phyloP scores from a whole-genome alignment of 2,888 invertebrate genomes.

The Drosophila lutescens region DNA sequence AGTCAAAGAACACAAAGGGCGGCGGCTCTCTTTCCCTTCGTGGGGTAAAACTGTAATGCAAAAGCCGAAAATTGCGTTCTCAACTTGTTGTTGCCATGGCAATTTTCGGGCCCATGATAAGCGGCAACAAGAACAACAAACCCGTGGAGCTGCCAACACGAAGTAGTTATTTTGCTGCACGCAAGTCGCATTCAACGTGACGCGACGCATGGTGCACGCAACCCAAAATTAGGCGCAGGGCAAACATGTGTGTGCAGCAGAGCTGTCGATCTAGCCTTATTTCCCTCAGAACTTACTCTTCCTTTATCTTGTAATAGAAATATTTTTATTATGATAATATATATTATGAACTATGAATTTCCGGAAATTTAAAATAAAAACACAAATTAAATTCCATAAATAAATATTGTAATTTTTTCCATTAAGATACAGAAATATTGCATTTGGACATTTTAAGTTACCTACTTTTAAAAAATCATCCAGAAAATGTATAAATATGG shows the following conservation, averaged over 20 bases:
- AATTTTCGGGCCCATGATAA: constrained; percentile 52
- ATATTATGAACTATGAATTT: too few species aligned
- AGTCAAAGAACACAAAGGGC: constrained; percentile 18
- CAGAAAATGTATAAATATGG: too few species aligned
- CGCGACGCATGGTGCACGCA: constrained; percentile 63
- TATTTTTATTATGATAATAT: too few species aligned
- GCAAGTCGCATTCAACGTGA: constrained; percentile 49
- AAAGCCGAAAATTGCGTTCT: constrained; percentile 62
- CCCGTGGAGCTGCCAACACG: constrained; percentile 35
- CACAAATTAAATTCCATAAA: too few species aligned
- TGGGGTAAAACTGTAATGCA: constrained; percentile 49
- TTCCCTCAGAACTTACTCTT: neutral
- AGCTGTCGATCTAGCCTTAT: constrained; percentile 11
- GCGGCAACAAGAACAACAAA: constrained; percentile 38
- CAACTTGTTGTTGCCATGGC: constrained; percentile 60
- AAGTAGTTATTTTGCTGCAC: constrained; percentile 67
- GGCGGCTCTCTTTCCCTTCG: constrained; percentile 8
- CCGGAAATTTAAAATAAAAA: too few species aligned
- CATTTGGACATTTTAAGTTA: too few species aligned
- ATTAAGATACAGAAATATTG: too few species aligned
- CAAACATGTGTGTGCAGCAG: constrained; percentile 36
- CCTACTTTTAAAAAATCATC: too few species aligned
- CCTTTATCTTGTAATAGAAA: too few species aligned
- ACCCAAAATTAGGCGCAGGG: constrained; percentile 68
- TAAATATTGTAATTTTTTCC: too few species aligned